Conservation (phyloP, 2,888 invertebrate species). For the Eupithecia exiguata region DNA sequence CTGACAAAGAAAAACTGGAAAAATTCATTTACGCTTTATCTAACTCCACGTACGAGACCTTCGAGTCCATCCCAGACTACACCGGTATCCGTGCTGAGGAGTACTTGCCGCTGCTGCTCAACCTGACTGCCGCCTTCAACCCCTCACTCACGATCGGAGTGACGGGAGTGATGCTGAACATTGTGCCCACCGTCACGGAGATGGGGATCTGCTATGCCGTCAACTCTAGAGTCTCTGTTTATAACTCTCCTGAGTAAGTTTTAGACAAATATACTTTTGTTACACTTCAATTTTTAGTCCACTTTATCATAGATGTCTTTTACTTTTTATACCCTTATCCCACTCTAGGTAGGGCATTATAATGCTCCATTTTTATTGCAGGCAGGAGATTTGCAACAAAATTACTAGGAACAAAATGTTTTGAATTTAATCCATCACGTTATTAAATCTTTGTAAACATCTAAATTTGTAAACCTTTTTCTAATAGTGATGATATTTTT, state of each 20-base stretch:
- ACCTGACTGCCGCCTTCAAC: slow-evolving; percentile 78
- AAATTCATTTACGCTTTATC: slow-evolving; percentile 83
- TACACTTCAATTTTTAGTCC: not conserved
- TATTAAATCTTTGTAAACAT: no score
- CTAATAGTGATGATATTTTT: no score
- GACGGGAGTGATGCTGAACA: slow-evolving; percentile 73
- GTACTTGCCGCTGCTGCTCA: slow-evolving; percentile 83
- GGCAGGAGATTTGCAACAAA: no score
- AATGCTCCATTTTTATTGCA: no score
- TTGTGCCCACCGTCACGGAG: slow-evolving; percentile 86
- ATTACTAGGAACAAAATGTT: no score
- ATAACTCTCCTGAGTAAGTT: slow-evolving; percentile 83
- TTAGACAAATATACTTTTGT: not conserved
- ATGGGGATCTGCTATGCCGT: slow-evolving; percentile 88
- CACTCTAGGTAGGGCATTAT: not conserved
- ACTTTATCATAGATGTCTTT: not conserved
- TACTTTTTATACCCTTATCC: not conserved
- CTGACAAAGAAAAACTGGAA: slow-evolving; percentile 81
- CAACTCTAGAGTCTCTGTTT: slow-evolving; percentile 86
- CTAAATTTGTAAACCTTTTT: no score
- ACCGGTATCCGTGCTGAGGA: slow-evolving; percentile 81
- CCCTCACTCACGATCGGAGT: slow-evolving; percentile 83
- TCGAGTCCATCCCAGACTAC: slow-evolving; percentile 83
- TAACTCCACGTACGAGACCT: slow-evolving; percentile 84
- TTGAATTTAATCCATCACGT: no score